A percentile compares a stretch with the other conserved stretches of the same genome.
These are phyloP conservation scores for Papilio gigon DNA, from an alignment of 2,888 invertebrate genomes.

Conservation along the genomic window DNA sequence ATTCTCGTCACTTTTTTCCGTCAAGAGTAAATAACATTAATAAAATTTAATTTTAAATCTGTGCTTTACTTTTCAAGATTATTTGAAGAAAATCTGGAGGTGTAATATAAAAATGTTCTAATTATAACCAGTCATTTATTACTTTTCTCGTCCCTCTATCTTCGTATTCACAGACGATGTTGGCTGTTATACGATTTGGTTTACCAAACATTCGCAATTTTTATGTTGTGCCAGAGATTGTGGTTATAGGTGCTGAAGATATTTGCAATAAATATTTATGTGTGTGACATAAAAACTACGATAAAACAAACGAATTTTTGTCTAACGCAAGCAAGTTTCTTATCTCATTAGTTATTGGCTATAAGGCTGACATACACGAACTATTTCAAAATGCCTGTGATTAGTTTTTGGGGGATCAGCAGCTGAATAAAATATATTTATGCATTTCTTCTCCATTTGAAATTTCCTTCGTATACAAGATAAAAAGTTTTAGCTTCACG, in stretches of 20 bases:
- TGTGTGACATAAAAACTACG: not conserved
- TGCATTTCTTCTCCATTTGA: too few relatives aligned
- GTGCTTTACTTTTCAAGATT: too few relatives aligned
- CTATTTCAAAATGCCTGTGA: too few relatives aligned
- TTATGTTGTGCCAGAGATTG: slow-evolving; percentile 7
- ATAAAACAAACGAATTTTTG: slow-evolving; percentile 10
- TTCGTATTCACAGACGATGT: not conserved
- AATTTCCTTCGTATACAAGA: too few relatives aligned
- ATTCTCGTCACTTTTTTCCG: too few relatives aligned
- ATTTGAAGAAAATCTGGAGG: too few relatives aligned
- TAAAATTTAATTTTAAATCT: too few relatives aligned
- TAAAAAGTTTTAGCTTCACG: too few relatives aligned
- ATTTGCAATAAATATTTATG: slow-evolving; percentile 18
- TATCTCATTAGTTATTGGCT: not conserved
- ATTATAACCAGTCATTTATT: not conserved
- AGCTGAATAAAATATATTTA: too few relatives aligned
- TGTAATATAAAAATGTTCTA: not conserved
- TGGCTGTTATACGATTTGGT: not conserved
- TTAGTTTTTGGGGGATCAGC: too few relatives aligned
- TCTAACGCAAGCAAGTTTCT: not conserved
- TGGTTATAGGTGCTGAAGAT: slow-evolving; percentile 7
- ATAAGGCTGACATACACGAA: not conserved
- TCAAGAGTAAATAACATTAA: too few relatives aligned
- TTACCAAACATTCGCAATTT: not conserved
- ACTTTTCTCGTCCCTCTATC: not conserved